A percentile compares a stretch with the other conserved stretches of the same genome.
Conservation (phyloP, 2,113 vertebrate genomes). For the Centropristis striata region DNA sequence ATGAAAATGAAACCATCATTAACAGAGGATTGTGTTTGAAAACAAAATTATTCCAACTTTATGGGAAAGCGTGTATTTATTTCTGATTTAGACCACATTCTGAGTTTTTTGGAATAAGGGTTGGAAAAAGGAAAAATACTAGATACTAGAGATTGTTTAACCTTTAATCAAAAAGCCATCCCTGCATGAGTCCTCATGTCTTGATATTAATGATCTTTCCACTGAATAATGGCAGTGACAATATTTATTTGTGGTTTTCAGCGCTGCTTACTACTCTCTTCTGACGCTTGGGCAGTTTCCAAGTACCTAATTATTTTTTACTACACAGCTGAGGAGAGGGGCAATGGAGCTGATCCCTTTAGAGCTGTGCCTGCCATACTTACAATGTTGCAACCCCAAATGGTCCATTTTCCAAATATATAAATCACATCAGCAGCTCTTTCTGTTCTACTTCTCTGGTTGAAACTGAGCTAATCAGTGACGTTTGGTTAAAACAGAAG, state of each 20-base stretch:
- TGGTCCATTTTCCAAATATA: constrained; percentile 47
- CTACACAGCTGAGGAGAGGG: constrained; percentile 52
- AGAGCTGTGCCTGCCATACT: constrained; percentile 44
- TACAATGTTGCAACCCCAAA: constrained; percentile 43
- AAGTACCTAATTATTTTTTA: constrained; percentile 67
- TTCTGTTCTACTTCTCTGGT: constrained; percentile 11
- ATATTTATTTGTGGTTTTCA: constrained; percentile 32
- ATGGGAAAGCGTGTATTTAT: too few relatives aligned
- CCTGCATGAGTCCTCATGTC: constrained; percentile 19
- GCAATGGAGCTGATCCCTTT: constrained; percentile 47
- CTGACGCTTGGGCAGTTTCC: constrained; percentile 56
- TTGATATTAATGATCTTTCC: constrained; percentile 25
- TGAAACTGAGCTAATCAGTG: constrained; percentile 27
- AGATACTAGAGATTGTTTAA: constrained; percentile 14
- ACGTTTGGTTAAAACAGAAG: constrained; percentile 21
- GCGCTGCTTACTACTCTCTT: constrained; percentile 29
- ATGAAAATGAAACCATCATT: too few relatives aligned
- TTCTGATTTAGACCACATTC: too few relatives aligned
- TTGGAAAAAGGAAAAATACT: background rate
- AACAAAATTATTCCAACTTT: too few relatives aligned
- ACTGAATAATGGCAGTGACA: constrained; percentile 30
- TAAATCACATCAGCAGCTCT: constrained; percentile 32
- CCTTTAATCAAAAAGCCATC: constrained; percentile 46
- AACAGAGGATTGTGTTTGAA: too few relatives aligned
- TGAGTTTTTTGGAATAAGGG: too few relatives aligned